Evolutionary conservation across 2,113 vertebrate species (phyloP), one percentile per base, ranked within the genome.

Genomic region (Rhipidura dahli): DNA sequence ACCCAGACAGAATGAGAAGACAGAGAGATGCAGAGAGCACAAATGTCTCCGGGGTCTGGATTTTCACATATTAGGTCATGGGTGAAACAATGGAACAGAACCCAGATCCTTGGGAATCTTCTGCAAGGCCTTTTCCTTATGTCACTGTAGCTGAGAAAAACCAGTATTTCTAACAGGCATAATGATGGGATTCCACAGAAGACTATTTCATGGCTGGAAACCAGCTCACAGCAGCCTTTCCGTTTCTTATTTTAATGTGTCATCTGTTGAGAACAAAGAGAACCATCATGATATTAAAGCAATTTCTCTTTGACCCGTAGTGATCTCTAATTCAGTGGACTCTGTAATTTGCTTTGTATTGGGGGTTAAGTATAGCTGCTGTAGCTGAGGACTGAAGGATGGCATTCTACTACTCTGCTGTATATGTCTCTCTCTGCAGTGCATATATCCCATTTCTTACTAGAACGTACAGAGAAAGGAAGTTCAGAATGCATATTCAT

Each of bases 281-380:
- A 96, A 78, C 79, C 60, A 66, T 88, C 71, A 81, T 9, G 56
- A 95, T 83, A 88, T 92, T 90, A 95, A 83, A 92, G 82, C 15
- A 83, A 93, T 95, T 96, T 96, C 83, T 95, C 76, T 93, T 60
- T 90, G 81, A 91, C 94, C 94, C 40, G 1, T 57, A 57, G 69
- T 64, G 93, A 90, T 86, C 82, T 81, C 88, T 90, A 71, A 95
- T 87, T 92, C 94, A 94, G 88, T 64, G 68, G 68, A 83, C 85
- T 89, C 85, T 83, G 79, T 72, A 94, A 92, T 93, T 93, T 93
- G 56, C 61, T 84, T 78, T 84, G 73, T 78, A 66, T 27, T 78
- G 86, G 64, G 83, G 71, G 61, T 73, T 80, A 86, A 86, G 63
- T 37, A 66, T 6, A 92, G 85, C 50, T 73, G 83, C 66, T 77